phyloP scores from a whole-genome alignment of 2,888 invertebrate species.

The Microctonus hyperodae region DNA sequence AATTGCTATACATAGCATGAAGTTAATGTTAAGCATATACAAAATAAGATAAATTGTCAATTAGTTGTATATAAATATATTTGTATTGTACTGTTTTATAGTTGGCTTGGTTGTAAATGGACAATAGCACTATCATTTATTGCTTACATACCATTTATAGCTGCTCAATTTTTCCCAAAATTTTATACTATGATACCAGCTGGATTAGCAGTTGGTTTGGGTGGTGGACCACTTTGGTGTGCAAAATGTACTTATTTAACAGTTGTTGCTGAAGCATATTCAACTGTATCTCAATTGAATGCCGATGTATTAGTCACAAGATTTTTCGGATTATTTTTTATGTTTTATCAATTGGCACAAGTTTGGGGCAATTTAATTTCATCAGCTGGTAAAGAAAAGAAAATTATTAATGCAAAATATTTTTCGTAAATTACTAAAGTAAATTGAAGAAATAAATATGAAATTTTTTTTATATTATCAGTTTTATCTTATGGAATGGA shows the following conservation, averaged over 20 bases:
- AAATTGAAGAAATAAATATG: neutral
- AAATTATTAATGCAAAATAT: conserved; percentile 19
- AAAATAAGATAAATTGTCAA: neutral
- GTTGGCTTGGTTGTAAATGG: conserved; percentile 91
- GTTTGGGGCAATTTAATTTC: conserved; percentile 94
- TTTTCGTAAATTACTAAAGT: conserved; percentile 2
- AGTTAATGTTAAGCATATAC: conserved; percentile 4
- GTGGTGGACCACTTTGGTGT: conserved; percentile 94
- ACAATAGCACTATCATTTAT: conserved; percentile 84
- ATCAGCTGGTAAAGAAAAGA: conserved; percentile 70
- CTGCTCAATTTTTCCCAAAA: conserved; percentile 87
- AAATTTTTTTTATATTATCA: conserved; percentile 40
- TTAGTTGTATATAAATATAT: no score
- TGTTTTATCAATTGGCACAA: conserved; percentile 96
- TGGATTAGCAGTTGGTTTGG: conserved; percentile 83
- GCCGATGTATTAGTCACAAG: conserved; percentile 84
- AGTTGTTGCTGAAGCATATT: conserved; percentile 81
- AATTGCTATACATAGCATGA: neutral
- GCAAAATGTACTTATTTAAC: conserved; percentile 95
- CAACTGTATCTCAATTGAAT: conserved; percentile 73
- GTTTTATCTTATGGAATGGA: conserved; percentile 58
- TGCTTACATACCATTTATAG: conserved; percentile 91
- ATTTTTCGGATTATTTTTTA: conserved; percentile 95
- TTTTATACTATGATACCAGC: conserved; percentile 86
- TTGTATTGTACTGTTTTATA: conserved; percentile 59